These are phyloP conservation scores for Apodemia hepburni DNA, from an alignment of 2,888 invertebrate genomes.

Conservation along the genomic window DNA sequence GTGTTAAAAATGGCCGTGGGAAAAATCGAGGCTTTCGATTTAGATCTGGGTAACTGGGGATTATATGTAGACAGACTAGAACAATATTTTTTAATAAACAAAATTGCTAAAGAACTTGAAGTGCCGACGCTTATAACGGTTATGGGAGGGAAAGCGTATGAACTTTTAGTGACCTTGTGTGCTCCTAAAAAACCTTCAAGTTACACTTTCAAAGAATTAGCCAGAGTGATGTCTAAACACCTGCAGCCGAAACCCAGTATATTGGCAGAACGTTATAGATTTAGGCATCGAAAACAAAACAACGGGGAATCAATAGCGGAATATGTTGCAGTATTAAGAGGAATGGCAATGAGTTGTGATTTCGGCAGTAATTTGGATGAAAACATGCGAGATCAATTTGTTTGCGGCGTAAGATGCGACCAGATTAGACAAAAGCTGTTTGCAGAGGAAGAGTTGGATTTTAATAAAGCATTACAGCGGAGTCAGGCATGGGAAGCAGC, in stretches of 20 bases:
- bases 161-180: neutral
- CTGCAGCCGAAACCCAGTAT: constrained; percentile 27
- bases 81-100: too few species aligned
- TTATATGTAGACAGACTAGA: too few species aligned
- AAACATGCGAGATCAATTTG: constrained; percentile 19
- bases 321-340: neutral
- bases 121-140: too few species aligned
- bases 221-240: neutral
- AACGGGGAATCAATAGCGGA: neutral
- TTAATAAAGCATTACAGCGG: neutral
- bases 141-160: neutral
- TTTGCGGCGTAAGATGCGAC: constrained; percentile 16
- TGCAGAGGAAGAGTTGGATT: neutral
- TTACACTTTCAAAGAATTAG: neutral
- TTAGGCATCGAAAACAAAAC: constrained; percentile 5
- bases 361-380: constrained; percentile 16
- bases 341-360: constrained; percentile 7
- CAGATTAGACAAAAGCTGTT: constrained; percentile 14
- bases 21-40: too few species aligned
- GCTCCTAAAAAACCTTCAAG: neutral
- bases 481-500: neutral
- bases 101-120: too few species aligned
- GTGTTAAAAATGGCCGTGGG: too few species aligned
- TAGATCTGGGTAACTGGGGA: too few species aligned
- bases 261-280: constrained; percentile 17